Evolutionary conservation across 2,797 vertebrate species (phyloP).

Genomic region (Coregonus sp.): DNA sequence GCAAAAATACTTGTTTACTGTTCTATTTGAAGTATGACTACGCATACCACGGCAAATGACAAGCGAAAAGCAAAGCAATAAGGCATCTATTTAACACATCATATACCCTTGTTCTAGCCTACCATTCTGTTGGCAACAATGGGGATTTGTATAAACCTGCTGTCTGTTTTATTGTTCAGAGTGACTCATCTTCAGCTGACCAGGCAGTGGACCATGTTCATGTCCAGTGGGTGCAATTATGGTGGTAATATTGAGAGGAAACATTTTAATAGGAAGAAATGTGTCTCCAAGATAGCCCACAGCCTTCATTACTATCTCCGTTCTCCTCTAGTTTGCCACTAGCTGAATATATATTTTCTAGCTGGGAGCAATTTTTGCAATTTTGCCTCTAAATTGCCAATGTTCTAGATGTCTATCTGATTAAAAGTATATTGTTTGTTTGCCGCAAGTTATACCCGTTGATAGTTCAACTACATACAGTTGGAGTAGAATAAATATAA

Average conservation of each 20-base stretch:
- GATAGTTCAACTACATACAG: not conserved
- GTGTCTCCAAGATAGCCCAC: not conserved
- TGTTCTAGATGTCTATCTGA: not conserved
- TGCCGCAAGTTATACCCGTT: not conserved
- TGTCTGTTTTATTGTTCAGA: not conserved
- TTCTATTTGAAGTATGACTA: no score
- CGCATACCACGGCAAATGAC: no score
- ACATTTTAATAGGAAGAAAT: not conserved
- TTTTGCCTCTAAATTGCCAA: not conserved
- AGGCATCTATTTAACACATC: not conserved
- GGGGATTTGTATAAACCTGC: not conserved
- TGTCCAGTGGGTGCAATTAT: not conserved
- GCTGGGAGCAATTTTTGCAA: not conserved
- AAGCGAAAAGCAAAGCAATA: no score
- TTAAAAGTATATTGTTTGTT: not conserved
- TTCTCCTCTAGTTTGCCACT: not conserved
- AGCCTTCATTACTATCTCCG: not conserved
- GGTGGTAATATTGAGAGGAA: not conserved
- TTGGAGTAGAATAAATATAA: not conserved
- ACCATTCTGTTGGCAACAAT: no score
- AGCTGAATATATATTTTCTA: constrained; percentile 1
- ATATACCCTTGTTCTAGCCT: not conserved
- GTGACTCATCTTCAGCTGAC: not conserved
- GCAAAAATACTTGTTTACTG: no score
- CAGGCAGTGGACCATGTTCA: not conserved